phyloP scores from a whole-genome alignment of 2,888 invertebrate genomes.

The Scrobipalpa atriplicella region DNA sequence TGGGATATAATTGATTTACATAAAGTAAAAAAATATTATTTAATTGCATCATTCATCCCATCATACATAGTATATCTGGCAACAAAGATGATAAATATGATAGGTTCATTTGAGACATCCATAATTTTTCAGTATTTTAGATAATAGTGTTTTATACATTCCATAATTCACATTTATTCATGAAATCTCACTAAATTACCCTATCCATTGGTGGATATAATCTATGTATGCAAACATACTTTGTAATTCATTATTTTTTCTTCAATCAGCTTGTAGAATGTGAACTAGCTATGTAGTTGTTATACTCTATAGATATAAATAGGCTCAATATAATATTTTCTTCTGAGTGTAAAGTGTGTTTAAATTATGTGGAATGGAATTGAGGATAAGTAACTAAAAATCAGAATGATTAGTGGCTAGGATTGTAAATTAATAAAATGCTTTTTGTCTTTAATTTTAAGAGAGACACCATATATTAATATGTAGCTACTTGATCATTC shows the following conservation, averaged over 20 bases:
- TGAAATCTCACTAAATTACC: slow-evolving; percentile 33
- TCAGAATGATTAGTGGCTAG: slow-evolving; percentile 14
- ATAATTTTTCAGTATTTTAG: slow-evolving; percentile 19
- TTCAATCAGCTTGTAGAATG: slow-evolving; percentile 44
- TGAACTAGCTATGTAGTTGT: slow-evolving; percentile 47
- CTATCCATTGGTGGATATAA: not conserved
- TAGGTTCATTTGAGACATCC: not conserved
- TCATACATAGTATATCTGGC: not conserved
- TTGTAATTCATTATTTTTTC: slow-evolving; percentile 17
- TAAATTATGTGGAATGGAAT: slow-evolving; percentile 19
- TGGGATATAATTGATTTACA: too few relatives aligned
- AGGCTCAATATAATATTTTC: slow-evolving; percentile 28
- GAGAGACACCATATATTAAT: not conserved
- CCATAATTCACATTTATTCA: slow-evolving; percentile 54
- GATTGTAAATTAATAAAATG: not conserved
- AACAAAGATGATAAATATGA: not conserved
- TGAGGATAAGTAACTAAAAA: not conserved
- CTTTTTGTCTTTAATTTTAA: not conserved
- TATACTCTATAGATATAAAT: slow-evolving; percentile 36
- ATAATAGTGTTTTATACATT: slow-evolving; percentile 48
- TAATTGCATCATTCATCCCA: too few relatives aligned
- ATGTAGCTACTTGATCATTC: not conserved
- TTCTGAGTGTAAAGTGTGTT: slow-evolving; percentile 32
- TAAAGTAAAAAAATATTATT: too few relatives aligned
- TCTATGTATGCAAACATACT: not conserved